A percentile compares a stretch with the other conserved stretches of the same genome.
phyloP scores from a whole-genome alignment of 2,797 vertebrate genomes.

The Sebastes paucispinis region DNA sequence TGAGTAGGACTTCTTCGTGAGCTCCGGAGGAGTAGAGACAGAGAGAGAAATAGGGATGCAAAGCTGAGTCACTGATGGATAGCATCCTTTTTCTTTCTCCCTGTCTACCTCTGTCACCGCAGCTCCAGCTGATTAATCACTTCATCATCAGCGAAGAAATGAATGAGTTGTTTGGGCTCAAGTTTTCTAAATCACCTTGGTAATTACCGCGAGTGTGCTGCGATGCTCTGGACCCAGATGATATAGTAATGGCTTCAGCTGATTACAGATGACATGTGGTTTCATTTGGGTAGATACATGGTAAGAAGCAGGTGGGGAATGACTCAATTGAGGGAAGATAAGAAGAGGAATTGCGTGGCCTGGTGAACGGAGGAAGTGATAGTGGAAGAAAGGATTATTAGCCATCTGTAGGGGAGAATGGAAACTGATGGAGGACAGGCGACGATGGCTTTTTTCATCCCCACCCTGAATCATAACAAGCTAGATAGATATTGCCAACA shows the following conservation, averaged over 20 bases:
- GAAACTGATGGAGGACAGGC: constrained; percentile 44
- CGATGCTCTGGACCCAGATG: constrained; percentile 34
- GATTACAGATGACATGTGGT: constrained; percentile 49
- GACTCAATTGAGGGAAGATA: not conserved
- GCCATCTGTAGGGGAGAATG: constrained; percentile 12
- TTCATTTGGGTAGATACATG: constrained; percentile 4
- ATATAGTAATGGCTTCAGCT: constrained; percentile 40
- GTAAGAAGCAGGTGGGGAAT: not conserved
- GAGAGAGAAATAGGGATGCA: constrained; percentile 50
- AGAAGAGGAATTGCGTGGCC: not conserved
- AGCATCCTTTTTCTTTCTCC: constrained; percentile 50
- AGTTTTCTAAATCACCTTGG: constrained; percentile 70
- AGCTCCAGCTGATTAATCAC: constrained; percentile 76
- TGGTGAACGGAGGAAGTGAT: not conserved
- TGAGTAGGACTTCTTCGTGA: constrained; percentile 48
- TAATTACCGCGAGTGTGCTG: constrained; percentile 67
- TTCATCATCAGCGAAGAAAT: constrained; percentile 71
- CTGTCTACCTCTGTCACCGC: constrained; percentile 58
- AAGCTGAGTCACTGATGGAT: constrained; percentile 78
- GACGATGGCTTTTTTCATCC: constrained; percentile 40
- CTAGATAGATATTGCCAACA: constrained; percentile 50
- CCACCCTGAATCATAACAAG: constrained; percentile 37
- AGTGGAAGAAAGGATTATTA: constrained; percentile 21
- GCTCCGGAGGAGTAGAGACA: constrained; percentile 32
- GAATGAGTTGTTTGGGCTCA: constrained; percentile 76